Base-by-base conservation (phyloP, 1,140 invertebrate genomes). In the Bombus huntii region DNA sequence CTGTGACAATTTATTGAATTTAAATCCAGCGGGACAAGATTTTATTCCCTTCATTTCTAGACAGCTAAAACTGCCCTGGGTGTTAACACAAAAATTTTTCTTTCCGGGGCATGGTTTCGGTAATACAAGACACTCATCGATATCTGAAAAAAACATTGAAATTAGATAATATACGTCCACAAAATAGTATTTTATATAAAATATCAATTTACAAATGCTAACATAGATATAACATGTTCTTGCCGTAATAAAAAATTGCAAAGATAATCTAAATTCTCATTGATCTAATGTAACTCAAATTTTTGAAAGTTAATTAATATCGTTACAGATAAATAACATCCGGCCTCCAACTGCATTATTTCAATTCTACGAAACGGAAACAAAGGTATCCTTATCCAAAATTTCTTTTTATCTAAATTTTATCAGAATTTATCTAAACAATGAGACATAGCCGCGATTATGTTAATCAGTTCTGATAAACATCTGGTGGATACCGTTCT, bases 31-130 rank as follows among this genome's bases (percentile, higher is more conserved):
- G 8, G 96, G 96, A 91, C 97, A 97, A 59, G 95, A 94, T 31
- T 96, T 96, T 0, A 90, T 94, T 85, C 96, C 96, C 25, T 77
- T 88, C 72, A 91, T 89, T 79, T 97, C 95, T 74, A 97, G 95
- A 86, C 97, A 97, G 62, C 96, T 96, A 91, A 96, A 97, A 53
- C 95, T 96, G 3, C 97, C 97, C 68, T 96, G 95, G 0, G 96
- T 97, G 90, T 98, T 98, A 31, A 97, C 95, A 87, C 97, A 98
- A 78, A 96, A 95, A 89, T 97, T 96, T 1, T 96, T 96, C 4
- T 96, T 93, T 47, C 92, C 92, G 42, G 96, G 96, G 91, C 97
- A 98, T 85, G 97, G 96, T 88, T 97, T 95, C 34, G 93, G 93
- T 10, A 95, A 94, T 75, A 96, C 94, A 2, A 94, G 89, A 88